Conservation (phyloP, 2,113 vertebrate species). For the Anoplopoma fimbria region DNA sequence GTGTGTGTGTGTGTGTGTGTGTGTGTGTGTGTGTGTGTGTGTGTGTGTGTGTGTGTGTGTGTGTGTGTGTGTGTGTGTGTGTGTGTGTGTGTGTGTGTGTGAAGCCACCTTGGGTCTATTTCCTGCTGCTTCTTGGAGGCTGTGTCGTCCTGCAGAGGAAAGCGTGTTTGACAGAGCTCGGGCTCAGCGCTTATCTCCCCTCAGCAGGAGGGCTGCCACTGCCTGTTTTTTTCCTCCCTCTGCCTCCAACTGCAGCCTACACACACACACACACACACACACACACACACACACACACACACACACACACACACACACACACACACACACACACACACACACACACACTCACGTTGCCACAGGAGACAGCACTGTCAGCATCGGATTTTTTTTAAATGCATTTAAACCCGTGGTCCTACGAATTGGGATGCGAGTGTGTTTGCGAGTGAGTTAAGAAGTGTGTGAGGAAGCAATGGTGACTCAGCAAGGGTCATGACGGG, state of each 20-base stretch:
- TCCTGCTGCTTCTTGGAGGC: constrained; percentile 64
- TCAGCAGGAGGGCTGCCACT: constrained; percentile 69
- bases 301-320: constrained; percentile 37
- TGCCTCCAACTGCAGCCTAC: too few species aligned
- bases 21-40: not conserved
- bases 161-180: constrained; percentile 54
- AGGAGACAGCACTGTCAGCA: constrained; percentile 61
- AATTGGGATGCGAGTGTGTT: constrained; percentile 41
- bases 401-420: constrained; percentile 50
- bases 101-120: constrained; percentile 53
- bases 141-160: constrained; percentile 52
- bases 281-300: constrained; percentile 33
- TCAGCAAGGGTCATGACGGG: constrained; percentile 32
- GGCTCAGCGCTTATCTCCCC: constrained; percentile 74
- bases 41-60: not conserved
- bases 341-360: constrained; percentile 35
- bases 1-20: not conserved
- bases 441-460: constrained; percentile 9
- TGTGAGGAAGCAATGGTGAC: constrained; percentile 23
- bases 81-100: not conserved
- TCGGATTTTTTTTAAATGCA: constrained; percentile 62
- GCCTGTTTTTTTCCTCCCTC: too few species aligned
- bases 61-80: not conserved
- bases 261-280: constrained; percentile 33
- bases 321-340: constrained; percentile 28